A percentile compares a stretch with the other conserved stretches of the same genome.
Conservation (phyloP, 92 coral and sea anemone species). For the Chrysogorgia sp. region DNA sequence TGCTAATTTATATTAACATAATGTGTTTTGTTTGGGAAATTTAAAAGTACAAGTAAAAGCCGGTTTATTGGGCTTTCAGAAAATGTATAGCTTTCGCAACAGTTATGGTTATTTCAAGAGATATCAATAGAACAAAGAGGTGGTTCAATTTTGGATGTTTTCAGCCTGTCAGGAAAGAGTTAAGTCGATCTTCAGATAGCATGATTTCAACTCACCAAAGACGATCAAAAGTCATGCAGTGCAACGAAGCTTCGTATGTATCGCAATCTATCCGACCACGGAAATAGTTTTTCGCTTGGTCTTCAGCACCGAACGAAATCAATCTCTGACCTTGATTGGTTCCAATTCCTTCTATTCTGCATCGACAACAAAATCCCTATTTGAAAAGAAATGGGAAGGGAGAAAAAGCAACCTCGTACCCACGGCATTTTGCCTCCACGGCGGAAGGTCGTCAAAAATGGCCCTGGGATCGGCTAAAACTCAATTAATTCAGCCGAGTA, state of each 20-base stretch:
- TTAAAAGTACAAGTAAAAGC: no score
- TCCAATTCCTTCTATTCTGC: conserved; percentile 70
- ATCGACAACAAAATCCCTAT: conserved; percentile 93
- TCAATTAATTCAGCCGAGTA: no score
- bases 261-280: conserved; percentile 5
- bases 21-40: no score
- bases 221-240: conserved; percentile 86
- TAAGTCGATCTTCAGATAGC: background rate
- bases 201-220: conserved; percentile 66
- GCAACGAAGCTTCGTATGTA: conserved; percentile 9
- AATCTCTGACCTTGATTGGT: no score
- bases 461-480: background rate
- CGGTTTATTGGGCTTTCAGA: no score
- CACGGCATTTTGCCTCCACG: background rate
- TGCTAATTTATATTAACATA: no score
- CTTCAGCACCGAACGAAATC: no score
- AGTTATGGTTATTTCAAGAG: no score
- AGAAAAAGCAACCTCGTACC: background rate
- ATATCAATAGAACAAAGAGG: no score
- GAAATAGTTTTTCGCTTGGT: background rate
- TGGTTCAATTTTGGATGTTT: no score
- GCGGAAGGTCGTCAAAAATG: background rate
- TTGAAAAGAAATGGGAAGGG: background rate
- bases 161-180: background rate
- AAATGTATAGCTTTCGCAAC: no score